These are phyloP conservation scores for Rhagonycha lutea DNA, from an alignment of 2,888 invertebrate species.

Conservation along the genomic window DNA sequence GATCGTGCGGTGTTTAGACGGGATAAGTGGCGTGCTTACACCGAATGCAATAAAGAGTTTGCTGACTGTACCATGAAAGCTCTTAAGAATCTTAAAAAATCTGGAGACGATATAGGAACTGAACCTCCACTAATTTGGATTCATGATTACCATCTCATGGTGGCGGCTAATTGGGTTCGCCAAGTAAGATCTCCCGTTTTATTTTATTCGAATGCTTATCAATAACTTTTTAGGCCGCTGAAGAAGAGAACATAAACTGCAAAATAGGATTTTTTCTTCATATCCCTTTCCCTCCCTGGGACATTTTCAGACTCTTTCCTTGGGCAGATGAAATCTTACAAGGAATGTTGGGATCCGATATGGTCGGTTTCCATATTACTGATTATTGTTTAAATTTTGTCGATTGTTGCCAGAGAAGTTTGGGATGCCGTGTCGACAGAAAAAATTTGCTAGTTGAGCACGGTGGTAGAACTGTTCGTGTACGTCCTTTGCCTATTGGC, in stretches of 20 bases:
- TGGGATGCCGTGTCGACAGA: conserved; percentile 86
- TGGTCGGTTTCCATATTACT: conserved; percentile 91
- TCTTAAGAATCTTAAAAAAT: conserved; percentile 60
- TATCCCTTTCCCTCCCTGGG: conserved; percentile 95
- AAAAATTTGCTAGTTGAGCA: conserved; percentile 86
- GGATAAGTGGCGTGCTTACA: conserved; percentile 83
- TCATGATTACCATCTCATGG: conserved; percentile 93
- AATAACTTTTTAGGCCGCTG: conserved; percentile 61
- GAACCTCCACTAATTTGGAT: conserved; percentile 84
- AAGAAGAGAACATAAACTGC: conserved; percentile 75
- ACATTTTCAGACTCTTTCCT: conserved; percentile 86
- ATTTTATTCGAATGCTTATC: conserved; percentile 1
- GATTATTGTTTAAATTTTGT: conserved; percentile 91
- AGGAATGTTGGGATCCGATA: conserved; percentile 89
- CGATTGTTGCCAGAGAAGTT: conserved; percentile 84
- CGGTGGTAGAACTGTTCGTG: conserved; percentile 82
- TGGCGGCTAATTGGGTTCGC: conserved; percentile 89
- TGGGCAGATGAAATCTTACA: conserved; percentile 94
- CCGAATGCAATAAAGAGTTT: conserved; percentile 78
- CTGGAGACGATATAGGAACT: conserved; percentile 50
- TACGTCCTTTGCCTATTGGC: conserved; percentile 85
- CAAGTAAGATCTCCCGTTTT: conserved; percentile 58
- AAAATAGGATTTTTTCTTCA: conserved; percentile 92
- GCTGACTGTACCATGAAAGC: conserved; percentile 79
- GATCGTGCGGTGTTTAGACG: conserved; percentile 82